phyloP scores from a whole-genome alignment of 2,797 vertebrate species.

The Meda fulgida region DNA sequence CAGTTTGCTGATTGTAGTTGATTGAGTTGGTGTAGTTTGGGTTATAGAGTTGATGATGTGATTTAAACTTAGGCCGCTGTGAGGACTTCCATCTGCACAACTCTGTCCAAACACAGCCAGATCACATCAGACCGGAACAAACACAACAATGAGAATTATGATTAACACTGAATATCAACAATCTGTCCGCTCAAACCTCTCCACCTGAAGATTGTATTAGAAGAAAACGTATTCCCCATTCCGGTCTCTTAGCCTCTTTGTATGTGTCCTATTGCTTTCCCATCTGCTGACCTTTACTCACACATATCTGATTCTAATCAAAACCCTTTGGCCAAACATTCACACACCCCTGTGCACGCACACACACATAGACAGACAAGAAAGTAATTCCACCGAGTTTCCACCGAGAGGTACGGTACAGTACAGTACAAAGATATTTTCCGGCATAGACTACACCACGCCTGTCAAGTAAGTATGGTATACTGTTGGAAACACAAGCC shows the following conservation, averaged over 20 bases:
- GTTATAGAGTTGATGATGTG: background rate
- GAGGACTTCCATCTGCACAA: background rate
- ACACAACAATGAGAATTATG: constrained; percentile 42
- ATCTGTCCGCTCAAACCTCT: background rate
- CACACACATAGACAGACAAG: constrained; percentile 22
- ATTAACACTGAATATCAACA: constrained; percentile 27
- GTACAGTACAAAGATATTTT: no score
- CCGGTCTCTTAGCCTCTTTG: background rate
- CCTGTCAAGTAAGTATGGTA: no score
- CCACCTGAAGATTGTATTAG: background rate
- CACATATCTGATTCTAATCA: constrained; percentile 59
- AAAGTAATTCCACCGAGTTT: background rate
- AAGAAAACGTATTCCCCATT: constrained; percentile 2
- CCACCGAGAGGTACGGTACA: no score
- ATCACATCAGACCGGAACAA: constrained; percentile 12
- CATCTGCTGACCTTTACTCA: constrained; percentile 50
- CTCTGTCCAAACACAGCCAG: constrained; percentile 20
- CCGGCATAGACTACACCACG: no score
- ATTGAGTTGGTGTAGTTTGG: background rate
- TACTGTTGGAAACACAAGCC: no score
- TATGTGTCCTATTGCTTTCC: constrained; percentile 39
- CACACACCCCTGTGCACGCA: background rate
- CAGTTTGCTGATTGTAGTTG: constrained; percentile 4
- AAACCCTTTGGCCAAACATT: constrained; percentile 46
- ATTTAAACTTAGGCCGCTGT: constrained; percentile 6